Conservation (phyloP, 2,888 invertebrate genomes). For the Megastigmus dorsalis region DNA sequence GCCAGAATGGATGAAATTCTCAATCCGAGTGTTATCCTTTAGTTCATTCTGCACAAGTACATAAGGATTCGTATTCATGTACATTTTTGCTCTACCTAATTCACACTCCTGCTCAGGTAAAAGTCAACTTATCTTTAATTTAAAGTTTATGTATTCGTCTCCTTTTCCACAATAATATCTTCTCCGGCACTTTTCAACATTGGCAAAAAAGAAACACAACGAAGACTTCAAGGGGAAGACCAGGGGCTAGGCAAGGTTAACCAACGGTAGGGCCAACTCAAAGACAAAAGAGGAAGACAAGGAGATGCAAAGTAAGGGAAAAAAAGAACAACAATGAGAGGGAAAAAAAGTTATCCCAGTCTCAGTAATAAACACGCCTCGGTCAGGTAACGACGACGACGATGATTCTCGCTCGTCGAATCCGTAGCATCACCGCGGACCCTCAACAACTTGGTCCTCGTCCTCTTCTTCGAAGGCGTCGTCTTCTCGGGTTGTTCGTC, state of each 20-base stretch:
- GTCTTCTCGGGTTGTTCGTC: background rate
- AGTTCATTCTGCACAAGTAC: background rate
- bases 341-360: conserved; percentile 5
- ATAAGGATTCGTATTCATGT: no score
- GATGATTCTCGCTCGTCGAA: background rate
- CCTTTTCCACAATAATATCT: background rate
- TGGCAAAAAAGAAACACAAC: background rate
- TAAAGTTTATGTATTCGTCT: background rate
- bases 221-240: no score
- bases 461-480: background rate
- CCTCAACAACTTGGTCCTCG: background rate
- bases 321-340: background rate
- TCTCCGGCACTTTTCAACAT: background rate
- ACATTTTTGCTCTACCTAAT: no score
- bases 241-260: background rate
- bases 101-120: no score
- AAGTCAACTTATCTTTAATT: background rate
- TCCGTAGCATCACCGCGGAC: conserved; percentile 12
- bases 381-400: conserved; percentile 20
- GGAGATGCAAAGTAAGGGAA: background rate
- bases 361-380: conserved; percentile 10
- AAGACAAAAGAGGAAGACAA: background rate
- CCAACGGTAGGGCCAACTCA: background rate
- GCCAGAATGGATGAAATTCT: background rate
- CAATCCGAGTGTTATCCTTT: background rate